Base-by-base conservation (phyloP, 2,113 vertebrate genomes). In the Rousettus leschenaultii region DNA sequence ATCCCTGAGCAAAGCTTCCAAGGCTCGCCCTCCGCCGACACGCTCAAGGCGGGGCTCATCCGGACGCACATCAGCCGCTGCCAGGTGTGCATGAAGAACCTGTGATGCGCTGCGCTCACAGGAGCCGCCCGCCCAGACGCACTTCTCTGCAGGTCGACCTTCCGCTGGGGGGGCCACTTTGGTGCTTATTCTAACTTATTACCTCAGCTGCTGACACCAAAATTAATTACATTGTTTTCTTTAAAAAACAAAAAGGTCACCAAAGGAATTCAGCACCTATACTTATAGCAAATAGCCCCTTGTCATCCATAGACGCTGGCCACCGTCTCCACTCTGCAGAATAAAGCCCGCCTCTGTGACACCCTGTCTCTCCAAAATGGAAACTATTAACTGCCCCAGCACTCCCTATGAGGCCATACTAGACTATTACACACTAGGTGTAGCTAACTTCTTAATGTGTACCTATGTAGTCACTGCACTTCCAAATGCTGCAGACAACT, bases 71-170 rank as follows among this genome's bases (percentile, higher is more conserved):
- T 99, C 98, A 99, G 99, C 98, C 99, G 99, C 95, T 99, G 99
- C 97, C 99, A 99, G 98, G 99, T 99, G 96, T 99, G 99, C 98
- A 99, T 99, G 99, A 99, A 99, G 99, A 99, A 99, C 98, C 97
- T 99, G 97, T 99, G 99, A 99, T 65, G 38, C 28, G 26, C 38
- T 1, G 26, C 26, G 55, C 4, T 11, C 16, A 7, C 38, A 3
- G 26, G 33, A 73, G 24, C 57, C 51, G 5, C 71, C 57, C 9
- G 22, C 85, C 19, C 11, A 0, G 24, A 68, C 30, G 0, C 0
- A 51, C 61, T 43, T 95, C 96, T 68, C 5, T 6, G 30, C 22
- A 53, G 92, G 71, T 14, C n/a, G 59, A 70, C 73, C 63, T 26
- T 26, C 93, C 40, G 78, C 68, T 16, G n/a, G 63, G 96, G 91